A percentile compares a stretch with the other conserved stretches of the same genome.
These are phyloP conservation scores for Heliconius nattereri DNA, from an alignment of 1,140 invertebrate species.

Conservation along the genomic window DNA sequence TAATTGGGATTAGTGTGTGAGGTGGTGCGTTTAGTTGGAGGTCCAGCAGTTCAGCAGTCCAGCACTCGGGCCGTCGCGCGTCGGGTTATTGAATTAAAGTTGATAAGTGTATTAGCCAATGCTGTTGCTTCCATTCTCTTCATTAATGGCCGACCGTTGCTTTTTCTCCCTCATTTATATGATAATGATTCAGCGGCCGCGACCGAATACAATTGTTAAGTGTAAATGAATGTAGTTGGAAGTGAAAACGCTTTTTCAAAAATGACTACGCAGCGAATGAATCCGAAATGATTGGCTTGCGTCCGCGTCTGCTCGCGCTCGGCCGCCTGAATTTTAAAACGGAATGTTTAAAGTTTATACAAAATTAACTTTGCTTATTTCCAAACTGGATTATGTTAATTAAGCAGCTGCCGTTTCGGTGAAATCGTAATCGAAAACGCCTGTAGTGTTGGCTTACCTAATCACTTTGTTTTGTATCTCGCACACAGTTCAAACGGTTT, in stretches of 20 bases:
- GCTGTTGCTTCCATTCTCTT: constrained; percentile 77
- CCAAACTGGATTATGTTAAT: constrained; percentile 72
- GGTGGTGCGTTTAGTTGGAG: constrained; percentile 65
- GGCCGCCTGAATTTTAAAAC: constrained; percentile 49
- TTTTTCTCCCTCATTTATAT: constrained; percentile 81
- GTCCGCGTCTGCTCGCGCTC: constrained; percentile 44
- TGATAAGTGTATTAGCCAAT: constrained; percentile 79
- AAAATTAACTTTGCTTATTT: constrained; percentile 73
- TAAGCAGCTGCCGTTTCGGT: constrained; percentile 63
- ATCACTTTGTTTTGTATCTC: constrained; percentile 71
- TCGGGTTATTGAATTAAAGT: constrained; percentile 78
- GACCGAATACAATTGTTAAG: constrained; percentile 74
- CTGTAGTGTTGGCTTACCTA: constrained; percentile 72
- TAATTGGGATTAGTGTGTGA: constrained; percentile 75
- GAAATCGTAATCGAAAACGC: constrained; percentile 69
- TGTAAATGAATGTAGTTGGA: constrained; percentile 70
- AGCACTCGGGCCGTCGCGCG: constrained; percentile 55
- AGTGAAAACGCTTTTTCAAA: constrained; percentile 68
- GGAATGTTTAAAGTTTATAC: constrained; percentile 59
- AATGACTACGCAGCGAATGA: constrained; percentile 51
- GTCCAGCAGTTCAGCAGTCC: constrained; percentile 48
- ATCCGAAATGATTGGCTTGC: constrained; percentile 53
- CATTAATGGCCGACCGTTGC: constrained; percentile 76
- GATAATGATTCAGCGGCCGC: constrained; percentile 73
- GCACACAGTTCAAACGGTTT: constrained; percentile 48